Evolutionary conservation across 2,797 vertebrate genomes (phyloP).

Genomic region (Microhierax caerulescens): DNA sequence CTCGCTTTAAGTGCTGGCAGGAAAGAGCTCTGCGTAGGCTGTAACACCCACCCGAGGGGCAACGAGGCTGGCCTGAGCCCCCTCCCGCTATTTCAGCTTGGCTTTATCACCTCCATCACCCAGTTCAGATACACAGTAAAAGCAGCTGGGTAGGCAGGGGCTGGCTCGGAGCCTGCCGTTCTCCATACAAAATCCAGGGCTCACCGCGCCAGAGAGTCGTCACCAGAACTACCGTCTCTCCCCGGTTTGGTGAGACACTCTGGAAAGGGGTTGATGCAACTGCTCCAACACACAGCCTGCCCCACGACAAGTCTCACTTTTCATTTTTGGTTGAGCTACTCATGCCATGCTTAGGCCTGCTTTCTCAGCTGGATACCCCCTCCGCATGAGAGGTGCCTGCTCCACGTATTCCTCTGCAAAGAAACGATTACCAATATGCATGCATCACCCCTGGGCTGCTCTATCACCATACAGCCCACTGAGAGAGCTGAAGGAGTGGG

Average conservation of each 20-base stretch:
- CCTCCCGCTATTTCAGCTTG: neutral
- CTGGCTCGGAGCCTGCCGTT: neutral
- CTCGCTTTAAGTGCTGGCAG: neutral
- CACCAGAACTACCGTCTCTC: neutral
- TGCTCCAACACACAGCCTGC: neutral
- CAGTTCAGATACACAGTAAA: neutral
- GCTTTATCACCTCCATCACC: neutral
- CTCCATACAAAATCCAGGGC: neutral
- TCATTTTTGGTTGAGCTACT: neutral
- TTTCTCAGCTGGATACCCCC: neutral
- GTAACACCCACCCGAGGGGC: neutral
- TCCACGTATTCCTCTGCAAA: neutral
- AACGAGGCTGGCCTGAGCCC: neutral
- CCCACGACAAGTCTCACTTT: neutral
- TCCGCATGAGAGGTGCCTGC: neutral
- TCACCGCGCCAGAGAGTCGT: neutral
- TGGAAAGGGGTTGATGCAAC: neutral
- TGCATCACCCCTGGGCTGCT: neutral
- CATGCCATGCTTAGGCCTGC: neutral
- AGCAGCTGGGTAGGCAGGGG: neutral
- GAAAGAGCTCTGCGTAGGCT: fast-evolving
- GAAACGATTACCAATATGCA: neutral
- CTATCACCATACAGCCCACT: neutral
- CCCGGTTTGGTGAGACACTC: neutral
- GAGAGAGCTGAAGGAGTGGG: neutral